These are phyloP conservation scores for Myotis brandtii DNA, from an alignment of 2,113 vertebrate species.

Conservation along the genomic window DNA sequence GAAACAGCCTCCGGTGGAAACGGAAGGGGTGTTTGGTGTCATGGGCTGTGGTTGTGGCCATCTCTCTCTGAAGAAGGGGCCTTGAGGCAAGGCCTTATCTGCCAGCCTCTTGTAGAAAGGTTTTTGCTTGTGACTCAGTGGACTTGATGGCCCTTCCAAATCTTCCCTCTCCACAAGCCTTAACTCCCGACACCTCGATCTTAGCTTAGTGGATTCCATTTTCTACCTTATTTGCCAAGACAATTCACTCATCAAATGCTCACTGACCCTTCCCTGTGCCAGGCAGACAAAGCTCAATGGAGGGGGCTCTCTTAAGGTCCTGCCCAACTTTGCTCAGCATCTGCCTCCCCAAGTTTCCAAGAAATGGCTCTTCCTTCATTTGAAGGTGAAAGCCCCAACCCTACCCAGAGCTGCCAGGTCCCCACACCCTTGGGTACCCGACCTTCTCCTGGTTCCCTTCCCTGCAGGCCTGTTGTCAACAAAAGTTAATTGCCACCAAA, in stretches of 20 bases:
- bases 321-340: background rate
- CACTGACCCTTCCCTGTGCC: background rate
- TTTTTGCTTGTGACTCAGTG: background rate
- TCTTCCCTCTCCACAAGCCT: background rate
- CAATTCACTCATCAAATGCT: background rate
- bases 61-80: background rate
- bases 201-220: too few species aligned
- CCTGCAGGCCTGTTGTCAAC: background rate
- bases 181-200: background rate
- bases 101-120: background rate
- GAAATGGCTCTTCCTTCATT: background rate
- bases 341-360: background rate
- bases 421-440: background rate
- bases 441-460: background rate
- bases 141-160: background rate
- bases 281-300: background rate
- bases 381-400: background rate
- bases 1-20: background rate
- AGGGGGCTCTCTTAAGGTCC: background rate
- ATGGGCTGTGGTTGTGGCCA: background rate
- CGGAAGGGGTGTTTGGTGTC: background rate
- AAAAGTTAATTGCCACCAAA: background rate
- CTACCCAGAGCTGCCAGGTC: background rate
- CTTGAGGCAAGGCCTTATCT: background rate
- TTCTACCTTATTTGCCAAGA: background rate